Conservation (phyloP, 2,113 vertebrate species). For the Mohoua ochrocephala region DNA sequence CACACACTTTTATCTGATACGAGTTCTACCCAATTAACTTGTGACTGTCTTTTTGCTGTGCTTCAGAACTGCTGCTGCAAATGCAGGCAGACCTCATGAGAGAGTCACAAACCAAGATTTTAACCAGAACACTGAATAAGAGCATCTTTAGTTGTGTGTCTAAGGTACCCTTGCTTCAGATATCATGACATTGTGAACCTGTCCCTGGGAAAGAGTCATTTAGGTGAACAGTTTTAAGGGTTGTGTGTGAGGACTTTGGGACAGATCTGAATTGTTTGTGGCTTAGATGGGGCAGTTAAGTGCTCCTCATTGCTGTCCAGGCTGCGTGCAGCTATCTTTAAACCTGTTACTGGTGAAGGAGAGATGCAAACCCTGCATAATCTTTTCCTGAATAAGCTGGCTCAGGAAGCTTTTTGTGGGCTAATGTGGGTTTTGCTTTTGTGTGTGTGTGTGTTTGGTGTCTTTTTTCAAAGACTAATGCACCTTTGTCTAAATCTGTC, state of each 20-base stretch:
- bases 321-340: not conserved
- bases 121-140: not conserved
- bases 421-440: not conserved
- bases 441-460: not conserved
- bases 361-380: not conserved
- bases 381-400: not conserved
- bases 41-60: not conserved
- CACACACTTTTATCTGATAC: not conserved
- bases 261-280: not conserved
- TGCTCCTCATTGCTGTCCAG: not conserved
- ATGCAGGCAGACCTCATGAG: not conserved
- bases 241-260: not conserved
- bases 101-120: not conserved
- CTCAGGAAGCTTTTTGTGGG: not conserved
- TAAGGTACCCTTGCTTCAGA: not conserved
- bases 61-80: not conserved
- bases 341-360: not conserved
- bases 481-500: not conserved
- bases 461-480: not conserved
- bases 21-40: not conserved
- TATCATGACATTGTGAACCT: not conserved
- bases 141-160: not conserved
- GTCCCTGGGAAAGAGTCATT: not conserved
- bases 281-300: not conserved
- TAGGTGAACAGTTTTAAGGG: not conserved